These are phyloP conservation scores for Axea sp. DNA, from an alignment of 2,888 invertebrate species.

Conservation along the genomic window DNA sequence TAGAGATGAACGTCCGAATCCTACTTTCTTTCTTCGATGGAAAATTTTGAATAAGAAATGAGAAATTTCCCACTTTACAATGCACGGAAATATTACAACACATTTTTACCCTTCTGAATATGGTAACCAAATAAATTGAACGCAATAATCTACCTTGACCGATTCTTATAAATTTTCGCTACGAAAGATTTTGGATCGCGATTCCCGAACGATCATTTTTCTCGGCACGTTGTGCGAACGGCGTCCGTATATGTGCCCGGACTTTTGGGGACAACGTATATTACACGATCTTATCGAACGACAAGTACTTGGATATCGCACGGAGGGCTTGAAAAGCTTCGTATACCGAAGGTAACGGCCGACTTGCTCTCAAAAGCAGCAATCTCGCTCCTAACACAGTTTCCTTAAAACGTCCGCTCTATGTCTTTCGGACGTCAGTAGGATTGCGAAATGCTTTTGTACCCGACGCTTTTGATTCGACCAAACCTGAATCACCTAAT, in stretches of 20 bases:
- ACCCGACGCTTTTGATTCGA: conserved; percentile 19
- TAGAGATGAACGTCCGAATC: no score
- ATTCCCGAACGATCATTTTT: conserved; percentile 19
- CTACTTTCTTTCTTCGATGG: no score
- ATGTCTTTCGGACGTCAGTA: conserved; percentile 39
- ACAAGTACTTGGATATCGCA: conserved; percentile 29
- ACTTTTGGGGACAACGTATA: conserved; percentile 32
- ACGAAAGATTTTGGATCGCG: conserved; percentile 1
- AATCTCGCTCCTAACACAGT: conserved; percentile 38
- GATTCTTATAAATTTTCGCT: conserved; percentile 8
- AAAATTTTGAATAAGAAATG: no score
- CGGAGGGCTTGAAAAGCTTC: conserved; percentile 34
- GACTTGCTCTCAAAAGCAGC: conserved; percentile 32
- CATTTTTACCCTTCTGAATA: not conserved
- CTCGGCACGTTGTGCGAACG: conserved; percentile 26
- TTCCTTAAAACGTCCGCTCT: conserved; percentile 14
- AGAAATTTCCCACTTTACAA: no score
- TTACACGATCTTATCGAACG: conserved; percentile 48
- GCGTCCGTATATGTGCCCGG: conserved; percentile 8
- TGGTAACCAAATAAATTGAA: conserved; percentile 3
- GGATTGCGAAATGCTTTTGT: conserved; percentile 40
- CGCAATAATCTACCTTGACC: conserved; percentile 1
- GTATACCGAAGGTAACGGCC: conserved; percentile 5
- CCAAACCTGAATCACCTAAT: conserved; percentile 11
- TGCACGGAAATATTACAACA: no score